Conservation (phyloP, 1,140 invertebrate genomes). For the Agrilus planipennis region DNA sequence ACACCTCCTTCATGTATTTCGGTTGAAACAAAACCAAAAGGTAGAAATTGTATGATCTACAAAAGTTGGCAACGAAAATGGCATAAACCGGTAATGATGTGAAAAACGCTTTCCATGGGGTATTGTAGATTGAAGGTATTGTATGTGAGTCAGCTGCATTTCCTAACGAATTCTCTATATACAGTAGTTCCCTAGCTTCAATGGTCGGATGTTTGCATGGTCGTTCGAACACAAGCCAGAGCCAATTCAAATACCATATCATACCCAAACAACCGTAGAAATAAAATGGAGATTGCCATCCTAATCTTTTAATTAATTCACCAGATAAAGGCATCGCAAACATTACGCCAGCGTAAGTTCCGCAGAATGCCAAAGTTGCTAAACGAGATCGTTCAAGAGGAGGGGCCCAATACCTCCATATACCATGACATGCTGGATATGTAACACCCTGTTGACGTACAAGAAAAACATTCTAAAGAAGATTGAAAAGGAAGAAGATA, state of each 20-base stretch:
- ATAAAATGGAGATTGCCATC: slow-evolving; percentile 95
- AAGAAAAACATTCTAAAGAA: slow-evolving; percentile 13
- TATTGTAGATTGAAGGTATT: slow-evolving; percentile 70
- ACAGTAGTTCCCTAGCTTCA: slow-evolving; percentile 76
- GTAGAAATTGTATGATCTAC: slow-evolving; percentile 99
- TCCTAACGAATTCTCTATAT: slow-evolving; percentile 93
- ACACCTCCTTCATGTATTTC: slow-evolving; percentile 86
- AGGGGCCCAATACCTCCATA: slow-evolving; percentile 99
- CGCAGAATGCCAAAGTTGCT: slow-evolving; percentile 95
- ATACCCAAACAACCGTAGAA: slow-evolving; percentile 75
- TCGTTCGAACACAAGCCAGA: slow-evolving; percentile 64
- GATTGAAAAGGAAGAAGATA: not conserved
- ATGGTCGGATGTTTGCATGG: slow-evolving; percentile 92
- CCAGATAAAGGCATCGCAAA: slow-evolving; percentile 93
- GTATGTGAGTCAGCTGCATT: slow-evolving; percentile 47
- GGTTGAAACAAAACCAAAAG: slow-evolving; percentile 95
- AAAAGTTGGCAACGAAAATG: slow-evolving; percentile 99
- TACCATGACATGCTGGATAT: slow-evolving; percentile 98
- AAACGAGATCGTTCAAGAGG: slow-evolving; percentile 92
- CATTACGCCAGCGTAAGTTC: slow-evolving; percentile 90
- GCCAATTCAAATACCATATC: slow-evolving; percentile 41
- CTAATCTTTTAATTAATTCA: slow-evolving; percentile 73
- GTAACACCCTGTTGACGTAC: slow-evolving; percentile 97
- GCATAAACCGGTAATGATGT: slow-evolving; percentile 96
- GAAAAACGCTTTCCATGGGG: slow-evolving; percentile 90